A percentile compares a stretch with the other conserved stretches of the same genome.
Evolutionary conservation across 2,888 invertebrate species (phyloP).

Genomic region (Cataglyphis rosenhaueri): DNA sequence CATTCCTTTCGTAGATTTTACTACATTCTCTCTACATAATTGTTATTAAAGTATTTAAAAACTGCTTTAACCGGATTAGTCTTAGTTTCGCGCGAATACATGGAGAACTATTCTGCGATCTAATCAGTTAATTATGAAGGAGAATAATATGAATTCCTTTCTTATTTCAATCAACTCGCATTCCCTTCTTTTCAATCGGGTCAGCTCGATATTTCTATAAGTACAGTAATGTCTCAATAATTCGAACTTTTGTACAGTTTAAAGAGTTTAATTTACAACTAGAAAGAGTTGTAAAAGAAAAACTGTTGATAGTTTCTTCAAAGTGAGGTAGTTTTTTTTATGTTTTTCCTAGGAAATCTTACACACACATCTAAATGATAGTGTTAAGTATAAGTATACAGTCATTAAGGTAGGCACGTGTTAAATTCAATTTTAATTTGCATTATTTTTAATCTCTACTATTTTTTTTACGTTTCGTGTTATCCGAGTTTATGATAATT

Average conservation of each 20-base stretch:
- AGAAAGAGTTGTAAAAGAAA: background rate
- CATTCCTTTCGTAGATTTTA: slow-evolving; percentile 1
- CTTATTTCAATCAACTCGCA: background rate
- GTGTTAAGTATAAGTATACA: background rate
- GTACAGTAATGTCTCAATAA: background rate
- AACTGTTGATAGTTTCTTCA: background rate
- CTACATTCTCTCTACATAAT: background rate
- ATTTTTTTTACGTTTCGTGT: background rate
- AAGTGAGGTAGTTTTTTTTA: background rate
- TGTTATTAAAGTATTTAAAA: slow-evolving; percentile 1
- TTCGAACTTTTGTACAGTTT: background rate
- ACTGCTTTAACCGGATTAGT: background rate
- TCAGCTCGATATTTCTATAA: background rate
- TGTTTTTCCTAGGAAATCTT: background rate
- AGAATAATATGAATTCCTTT: slow-evolving; percentile 30
- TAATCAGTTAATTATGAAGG: slow-evolving; percentile 34
- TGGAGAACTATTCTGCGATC: slow-evolving; percentile 36
- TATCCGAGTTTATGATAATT: background rate
- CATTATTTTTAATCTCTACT: background rate
- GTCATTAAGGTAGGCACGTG: background rate
- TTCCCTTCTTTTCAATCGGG: slow-evolving; percentile 9
- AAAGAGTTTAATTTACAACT: background rate
- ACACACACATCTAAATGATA: background rate
- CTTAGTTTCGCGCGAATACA: slow-evolving; percentile 9
- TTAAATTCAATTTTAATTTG: background rate